These are phyloP conservation scores for Siphamia tubifer DNA, from an alignment of 2,113 vertebrate species.

Conservation along the genomic window DNA sequence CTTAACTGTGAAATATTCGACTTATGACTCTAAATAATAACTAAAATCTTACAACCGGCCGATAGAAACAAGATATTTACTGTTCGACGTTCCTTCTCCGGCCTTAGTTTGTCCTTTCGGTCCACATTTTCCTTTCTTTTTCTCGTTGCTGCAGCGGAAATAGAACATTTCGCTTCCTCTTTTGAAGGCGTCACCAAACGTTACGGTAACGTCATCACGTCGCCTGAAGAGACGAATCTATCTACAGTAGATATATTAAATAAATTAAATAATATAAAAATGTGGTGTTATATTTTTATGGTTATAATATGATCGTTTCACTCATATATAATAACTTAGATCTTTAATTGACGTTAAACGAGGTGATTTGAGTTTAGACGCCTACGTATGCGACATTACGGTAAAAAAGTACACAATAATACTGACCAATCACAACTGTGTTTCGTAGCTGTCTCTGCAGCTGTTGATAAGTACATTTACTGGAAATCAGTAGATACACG, in stretches of 20 bases:
- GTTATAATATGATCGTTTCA: not conserved
- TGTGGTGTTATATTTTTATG: not conserved
- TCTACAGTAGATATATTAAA: not conserved
- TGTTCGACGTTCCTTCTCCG: not conserved
- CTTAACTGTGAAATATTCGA: not conserved
- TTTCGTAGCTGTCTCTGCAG: not conserved
- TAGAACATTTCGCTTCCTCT: slow-evolving; percentile 48
- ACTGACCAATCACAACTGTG: slow-evolving; percentile 33
- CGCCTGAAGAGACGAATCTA: too few species aligned
- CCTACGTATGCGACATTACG: slow-evolving; percentile 9
- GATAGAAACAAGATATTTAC: fast-evolving
- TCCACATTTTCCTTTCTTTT: slow-evolving; percentile 70
- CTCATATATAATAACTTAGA: fast-evolving
- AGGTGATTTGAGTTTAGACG: fast-evolving
- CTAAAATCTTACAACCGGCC: not conserved
- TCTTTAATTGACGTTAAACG: not conserved
- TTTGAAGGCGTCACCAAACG: not conserved
- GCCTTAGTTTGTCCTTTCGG: slow-evolving; percentile 34
- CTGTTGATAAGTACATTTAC: not conserved
- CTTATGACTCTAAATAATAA: not conserved
- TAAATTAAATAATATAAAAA: not conserved
- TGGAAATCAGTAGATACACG: not conserved
- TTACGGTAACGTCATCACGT: slow-evolving; percentile 50
- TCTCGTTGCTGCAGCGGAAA: slow-evolving; percentile 75
- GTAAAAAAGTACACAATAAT: slow-evolving; percentile 28